Evolutionary conservation across 2,888 invertebrate genomes (phyloP).

Genomic region (Mycalesis mineus): DNA sequence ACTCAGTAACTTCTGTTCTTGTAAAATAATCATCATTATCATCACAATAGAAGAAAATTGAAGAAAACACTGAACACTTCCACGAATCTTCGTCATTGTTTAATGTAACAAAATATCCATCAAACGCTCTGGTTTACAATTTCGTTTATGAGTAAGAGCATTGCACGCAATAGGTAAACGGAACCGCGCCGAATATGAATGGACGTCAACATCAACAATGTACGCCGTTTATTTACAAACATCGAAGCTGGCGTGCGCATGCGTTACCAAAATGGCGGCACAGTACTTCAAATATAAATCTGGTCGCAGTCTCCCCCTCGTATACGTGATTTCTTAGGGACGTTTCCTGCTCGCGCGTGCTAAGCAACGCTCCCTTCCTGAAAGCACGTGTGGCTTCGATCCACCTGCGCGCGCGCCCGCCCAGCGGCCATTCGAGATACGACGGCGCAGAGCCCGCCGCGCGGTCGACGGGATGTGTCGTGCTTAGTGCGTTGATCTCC

Average conservation of each 20-base stretch:
- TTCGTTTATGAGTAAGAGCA: neutral
- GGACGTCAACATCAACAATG: conserved; percentile 55
- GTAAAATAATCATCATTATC: too few relatives aligned
- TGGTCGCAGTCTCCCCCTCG: conserved; percentile 41
- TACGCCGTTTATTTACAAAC: conserved; percentile 70
- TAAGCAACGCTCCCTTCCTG: conserved; percentile 53
- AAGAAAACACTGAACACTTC: too few relatives aligned
- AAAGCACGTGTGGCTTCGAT: conserved; percentile 63
- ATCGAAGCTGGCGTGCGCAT: conserved; percentile 53
- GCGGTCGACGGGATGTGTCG: conserved; percentile 70
- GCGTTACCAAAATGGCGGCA: conserved; percentile 53
- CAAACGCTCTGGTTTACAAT: neutral
- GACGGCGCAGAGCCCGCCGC: conserved; percentile 55
- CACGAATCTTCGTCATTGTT: neutral
- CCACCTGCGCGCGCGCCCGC: conserved; percentile 62
- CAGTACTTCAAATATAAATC: conserved; percentile 60
- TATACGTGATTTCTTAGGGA: conserved; percentile 34
- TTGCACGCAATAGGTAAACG: conserved; percentile 25
- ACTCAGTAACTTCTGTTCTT: too few relatives aligned
- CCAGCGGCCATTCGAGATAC: conserved; percentile 34
- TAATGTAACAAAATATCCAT: neutral
- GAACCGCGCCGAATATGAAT: conserved; percentile 50
- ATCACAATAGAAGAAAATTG: too few relatives aligned
- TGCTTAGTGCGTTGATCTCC: conserved; percentile 36
- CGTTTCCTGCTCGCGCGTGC: conserved; percentile 57